Evolutionary conservation across 2,888 invertebrate genomes (phyloP), one percentile per base, ranked within the genome.

Genomic region (Allygus modestus): DNA sequence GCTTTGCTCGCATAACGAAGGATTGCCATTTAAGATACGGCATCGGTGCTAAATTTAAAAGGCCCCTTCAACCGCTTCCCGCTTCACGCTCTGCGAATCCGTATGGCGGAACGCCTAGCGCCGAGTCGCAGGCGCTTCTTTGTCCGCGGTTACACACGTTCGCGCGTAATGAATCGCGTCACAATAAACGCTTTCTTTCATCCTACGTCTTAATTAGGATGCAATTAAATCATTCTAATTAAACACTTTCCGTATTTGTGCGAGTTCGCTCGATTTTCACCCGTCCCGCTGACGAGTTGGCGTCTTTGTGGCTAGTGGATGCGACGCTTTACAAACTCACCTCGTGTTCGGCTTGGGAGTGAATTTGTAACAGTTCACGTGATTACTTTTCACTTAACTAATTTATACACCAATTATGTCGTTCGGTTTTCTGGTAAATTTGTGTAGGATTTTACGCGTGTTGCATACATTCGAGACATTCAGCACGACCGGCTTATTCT

Each of bases 201-300:
- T 37, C n/a, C 54, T 20, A 23, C 37, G 79, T 79, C 79, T 79
- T 79, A 79, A 79, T 79, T 79, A 79, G 79, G 51, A 79, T 58
- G 79, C 79, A 79, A 79, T 79, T 79, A 79, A 79, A 79, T 79
- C 79, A 58, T 79, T 79, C 77, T 79, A 79, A 79, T 79, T 79
- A 79, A 51, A 79, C 79, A 79, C 79, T 79, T 79, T 79, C 79
- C 79, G 58, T 33, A 51, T 77, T 77, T 28, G 77, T 77, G 46
- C 17, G 77, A 43, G 41, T 46, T 41, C 73, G 73, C 73, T 20
- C 33, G 71, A 71, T 71, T 71, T 71, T 71, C 31, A 65, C 26
- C 26, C 65, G 65, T 7, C 15, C 65, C 65, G 33, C 15, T 71
- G 1, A 33, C 9, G n/a, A 43, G 1, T 4, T 4, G 7, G 46